phyloP scores from a whole-genome alignment of 1,140 invertebrate genomes.

The Orussus abietinus region DNA sequence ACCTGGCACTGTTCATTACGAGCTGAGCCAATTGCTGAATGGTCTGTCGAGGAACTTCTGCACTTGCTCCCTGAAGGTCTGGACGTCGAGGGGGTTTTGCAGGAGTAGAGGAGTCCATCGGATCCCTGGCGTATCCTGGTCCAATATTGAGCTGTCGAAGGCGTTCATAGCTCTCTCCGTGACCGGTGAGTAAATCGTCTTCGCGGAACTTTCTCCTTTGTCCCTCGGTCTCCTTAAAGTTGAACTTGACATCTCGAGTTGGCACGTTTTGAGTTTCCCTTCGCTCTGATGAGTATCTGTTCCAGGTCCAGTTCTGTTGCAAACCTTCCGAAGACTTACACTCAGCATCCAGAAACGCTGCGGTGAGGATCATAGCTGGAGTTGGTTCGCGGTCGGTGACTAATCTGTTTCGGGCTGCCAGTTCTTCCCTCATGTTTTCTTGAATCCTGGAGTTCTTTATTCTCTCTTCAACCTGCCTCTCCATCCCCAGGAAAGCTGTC shows the following conservation, averaged over 20 bases:
- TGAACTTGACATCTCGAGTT: background rate
- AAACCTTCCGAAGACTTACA: constrained; percentile 21
- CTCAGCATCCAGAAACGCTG: constrained; percentile 43
- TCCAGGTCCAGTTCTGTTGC: background rate
- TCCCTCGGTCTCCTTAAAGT: background rate
- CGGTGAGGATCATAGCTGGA: constrained; percentile 35
- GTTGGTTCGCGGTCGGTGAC: constrained; percentile 35
- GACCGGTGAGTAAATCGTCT: constrained; percentile 34
- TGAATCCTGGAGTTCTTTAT: constrained; percentile 38
- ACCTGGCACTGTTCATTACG: constrained; percentile 48
- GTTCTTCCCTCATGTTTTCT: constrained; percentile 18
- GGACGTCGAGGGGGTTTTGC: constrained; percentile 27
- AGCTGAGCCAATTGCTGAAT: constrained; percentile 45
- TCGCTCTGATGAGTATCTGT: background rate
- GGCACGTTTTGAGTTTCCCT: too few relatives aligned
- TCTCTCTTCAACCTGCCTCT: constrained; percentile 36
- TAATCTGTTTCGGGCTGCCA: constrained; percentile 30
- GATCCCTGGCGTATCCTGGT: constrained; percentile 7
- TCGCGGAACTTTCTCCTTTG: too few relatives aligned
- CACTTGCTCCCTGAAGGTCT: constrained; percentile 11
- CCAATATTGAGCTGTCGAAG: constrained; percentile 28
- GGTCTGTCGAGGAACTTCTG: constrained; percentile 29
- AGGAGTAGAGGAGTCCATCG: constrained; percentile 38
- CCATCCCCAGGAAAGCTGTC: constrained; percentile 34
- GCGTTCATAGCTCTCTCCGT: constrained; percentile 38